Evolutionary conservation across 2,888 invertebrate genomes (phyloP), one percentile per base, ranked within the genome.

Genomic region (Drosophila pseudotalamancana): DNA sequence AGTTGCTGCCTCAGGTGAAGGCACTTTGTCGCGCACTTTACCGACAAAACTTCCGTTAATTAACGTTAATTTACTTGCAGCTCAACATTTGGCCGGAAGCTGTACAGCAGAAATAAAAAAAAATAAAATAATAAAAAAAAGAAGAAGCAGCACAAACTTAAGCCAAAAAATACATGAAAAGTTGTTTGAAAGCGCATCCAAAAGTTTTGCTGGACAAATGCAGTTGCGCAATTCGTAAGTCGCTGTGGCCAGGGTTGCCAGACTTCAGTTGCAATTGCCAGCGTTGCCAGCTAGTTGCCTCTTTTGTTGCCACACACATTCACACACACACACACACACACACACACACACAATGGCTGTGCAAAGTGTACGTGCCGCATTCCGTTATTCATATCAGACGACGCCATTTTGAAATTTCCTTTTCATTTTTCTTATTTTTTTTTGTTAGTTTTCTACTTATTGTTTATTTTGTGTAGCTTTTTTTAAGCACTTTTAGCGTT

Each of bases 51-150:
- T 84, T 84, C 87, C 83, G 87, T 84, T 84, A 84, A 84, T 84
- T 84, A 84, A 84, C 83, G 87, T 86, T 84, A 84, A 84, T 81
- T 84, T 86, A 84, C 77, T 86, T 72, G 84, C 77, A 86, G 71
- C 78, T 77, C 69, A 62, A 66, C 87, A 57, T 84, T 86, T 77
- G 84, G 35, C 43, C 43, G 43, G 49, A 46, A 62, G 59, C 3
- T 8, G 43, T 63, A 57, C 69, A 54, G 48, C 50, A 18, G 51
- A 55, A 12, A 43, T 45, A 39, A 16, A 37, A 34, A 37, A 19
- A 56, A 23, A 31, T n/a, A 34, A 25, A 32, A 11, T 19, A 35
- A 16, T 11, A 32, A 71, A 63, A 70, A 43, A 29, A 27, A 34
- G 32, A 32, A 34, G 21, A 16, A 11, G 46, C 46, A 46, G 9